Conservation (phyloP, 2,888 invertebrate species). For the Nomada flava region DNA sequence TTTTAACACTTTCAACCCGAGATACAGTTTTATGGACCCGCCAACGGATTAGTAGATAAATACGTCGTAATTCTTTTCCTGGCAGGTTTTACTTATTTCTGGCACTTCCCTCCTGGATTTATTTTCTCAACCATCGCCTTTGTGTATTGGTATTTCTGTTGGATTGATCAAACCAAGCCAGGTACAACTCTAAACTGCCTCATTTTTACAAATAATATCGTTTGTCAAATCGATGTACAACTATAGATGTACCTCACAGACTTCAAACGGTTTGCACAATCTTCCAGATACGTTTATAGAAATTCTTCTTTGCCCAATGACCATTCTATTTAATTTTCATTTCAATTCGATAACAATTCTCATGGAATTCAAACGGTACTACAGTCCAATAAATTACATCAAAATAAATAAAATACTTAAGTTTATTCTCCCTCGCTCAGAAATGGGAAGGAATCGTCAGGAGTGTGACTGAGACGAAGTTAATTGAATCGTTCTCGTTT, state of each 20-base stretch:
- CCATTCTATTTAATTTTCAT: background rate
- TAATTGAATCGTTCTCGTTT: constrained; percentile 39
- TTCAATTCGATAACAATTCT: background rate
- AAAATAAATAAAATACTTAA: no score
- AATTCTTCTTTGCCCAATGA: no score
- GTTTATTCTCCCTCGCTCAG: background rate
- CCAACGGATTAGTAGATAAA: background rate
- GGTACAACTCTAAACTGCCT: no score
- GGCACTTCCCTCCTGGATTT: background rate
- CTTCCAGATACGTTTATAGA: no score
- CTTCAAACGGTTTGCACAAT: no score
- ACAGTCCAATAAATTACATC: no score
- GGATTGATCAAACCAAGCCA: no score
- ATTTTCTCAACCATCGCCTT: background rate
- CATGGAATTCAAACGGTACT: no score
- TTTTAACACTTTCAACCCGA: constrained; percentile 1
- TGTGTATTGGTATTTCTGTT: no score
- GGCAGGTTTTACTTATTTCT: background rate
- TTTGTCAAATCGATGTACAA: no score
- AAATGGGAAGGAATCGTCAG: constrained; percentile 21
- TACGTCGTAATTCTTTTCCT: constrained; percentile 5
- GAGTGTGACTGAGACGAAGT: constrained; percentile 27
- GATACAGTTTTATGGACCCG: constrained; percentile 2
- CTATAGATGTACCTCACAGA: no score
- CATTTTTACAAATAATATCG: no score